Percentiles rank a stretch among this genome's conserved stretches.
These are phyloP conservation scores for Ornithoptera priamus DNA, from an alignment of 2,888 invertebrate genomes.

Conservation along the genomic window DNA sequence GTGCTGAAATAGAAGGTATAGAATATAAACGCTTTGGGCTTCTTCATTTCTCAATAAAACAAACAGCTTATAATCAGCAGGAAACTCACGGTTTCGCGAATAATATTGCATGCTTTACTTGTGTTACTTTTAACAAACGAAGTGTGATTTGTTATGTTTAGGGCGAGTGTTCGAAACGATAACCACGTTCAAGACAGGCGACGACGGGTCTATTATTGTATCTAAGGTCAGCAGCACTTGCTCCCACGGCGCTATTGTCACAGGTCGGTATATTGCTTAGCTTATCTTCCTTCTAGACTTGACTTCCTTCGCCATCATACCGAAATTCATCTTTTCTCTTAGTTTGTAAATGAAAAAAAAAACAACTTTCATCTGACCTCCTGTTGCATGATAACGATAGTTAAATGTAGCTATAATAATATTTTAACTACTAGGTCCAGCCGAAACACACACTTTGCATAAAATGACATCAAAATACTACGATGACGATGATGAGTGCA, in stretches of 20 bases:
- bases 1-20: slow-evolving; percentile 78
- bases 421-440: slow-evolving; percentile 82
- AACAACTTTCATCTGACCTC: slow-evolving; percentile 34
- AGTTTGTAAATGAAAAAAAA: slow-evolving; percentile 18
- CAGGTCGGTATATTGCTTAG: slow-evolving; percentile 80
- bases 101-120: slow-evolving; percentile 71
- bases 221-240: slow-evolving; percentile 82
- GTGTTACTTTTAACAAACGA: slow-evolving; percentile 70
- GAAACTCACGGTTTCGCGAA: slow-evolving; percentile 56
- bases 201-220: slow-evolving; percentile 70
- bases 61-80: slow-evolving; percentile 69
- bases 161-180: slow-evolving; percentile 79
- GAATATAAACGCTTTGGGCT: slow-evolving; percentile 60
- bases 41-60: slow-evolving; percentile 44
- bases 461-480: slow-evolving; percentile 82
- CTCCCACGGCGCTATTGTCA: slow-evolving; percentile 81
- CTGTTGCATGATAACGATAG: slow-evolving; percentile 36
- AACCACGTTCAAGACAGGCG: slow-evolving; percentile 76
- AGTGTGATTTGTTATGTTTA: slow-evolving; percentile 79
- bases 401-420: slow-evolving; percentile 62
- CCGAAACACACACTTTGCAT: slow-evolving; percentile 83
- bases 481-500: slow-evolving; percentile 73
- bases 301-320: slow-evolving; percentile 11
- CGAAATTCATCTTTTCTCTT: slow-evolving; percentile 34
- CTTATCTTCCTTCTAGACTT: slow-evolving; percentile 51